phyloP scores from a whole-genome alignment of 2,113 vertebrate genomes.

The Nyctibius bracteatus region DNA sequence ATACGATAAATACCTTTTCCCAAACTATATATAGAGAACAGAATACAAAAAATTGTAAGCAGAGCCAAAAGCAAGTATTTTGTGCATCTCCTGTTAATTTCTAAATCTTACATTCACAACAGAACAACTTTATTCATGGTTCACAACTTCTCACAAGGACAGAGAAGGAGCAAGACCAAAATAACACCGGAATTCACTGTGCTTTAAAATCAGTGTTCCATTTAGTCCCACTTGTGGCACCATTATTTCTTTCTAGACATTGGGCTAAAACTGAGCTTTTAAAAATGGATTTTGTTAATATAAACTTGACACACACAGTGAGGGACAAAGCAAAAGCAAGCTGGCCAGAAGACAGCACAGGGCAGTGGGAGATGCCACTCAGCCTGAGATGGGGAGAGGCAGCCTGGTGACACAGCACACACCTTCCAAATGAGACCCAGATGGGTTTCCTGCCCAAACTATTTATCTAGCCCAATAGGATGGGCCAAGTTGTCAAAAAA shows the following conservation, averaged over 20 bases:
- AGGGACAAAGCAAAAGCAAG: not conserved
- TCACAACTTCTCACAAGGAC: not conserved
- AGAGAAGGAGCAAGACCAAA: not conserved
- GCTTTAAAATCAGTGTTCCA: not conserved
- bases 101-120: not conserved
- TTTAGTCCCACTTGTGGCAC: not conserved
- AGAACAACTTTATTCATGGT: not conserved
- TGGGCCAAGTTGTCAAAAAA: not conserved
- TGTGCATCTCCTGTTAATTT: not conserved
- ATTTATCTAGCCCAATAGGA: not conserved
- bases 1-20: not conserved
- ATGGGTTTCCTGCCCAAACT: not conserved
- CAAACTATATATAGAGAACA: not conserved
- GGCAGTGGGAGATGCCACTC: not conserved
- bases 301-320: accelerated
- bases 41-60: not conserved
- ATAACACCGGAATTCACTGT: not conserved
- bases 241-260: not conserved
- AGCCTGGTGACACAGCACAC: not conserved
- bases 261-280: not conserved
- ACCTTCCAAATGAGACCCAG: not conserved
- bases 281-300: not conserved
- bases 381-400: not conserved
- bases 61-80: not conserved
- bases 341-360: not conserved